Conservation (phyloP, 2,113 vertebrate genomes). For the Antechinus stuartii region DNA sequence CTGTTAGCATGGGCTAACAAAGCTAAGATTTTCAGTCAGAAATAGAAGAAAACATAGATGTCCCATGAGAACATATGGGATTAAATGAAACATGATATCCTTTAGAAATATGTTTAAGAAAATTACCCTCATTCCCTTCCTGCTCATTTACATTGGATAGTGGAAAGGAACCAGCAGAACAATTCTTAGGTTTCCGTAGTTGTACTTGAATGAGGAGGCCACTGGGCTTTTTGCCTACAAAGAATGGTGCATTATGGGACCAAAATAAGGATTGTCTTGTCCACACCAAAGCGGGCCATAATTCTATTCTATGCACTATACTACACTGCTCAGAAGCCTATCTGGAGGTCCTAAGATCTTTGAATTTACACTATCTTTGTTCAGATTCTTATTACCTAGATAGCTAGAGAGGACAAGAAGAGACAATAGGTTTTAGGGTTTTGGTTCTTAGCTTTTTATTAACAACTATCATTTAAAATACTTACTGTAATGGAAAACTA, state of each 20-base stretch:
- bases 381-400: background rate
- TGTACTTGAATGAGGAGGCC: background rate
- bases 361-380: background rate
- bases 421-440: background rate
- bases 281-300: background rate
- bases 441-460: constrained; percentile 28
- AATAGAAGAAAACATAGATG: background rate
- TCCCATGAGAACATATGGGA: background rate
- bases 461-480: constrained; percentile 13
- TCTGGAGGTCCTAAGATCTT: background rate
- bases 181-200: background rate
- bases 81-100: background rate
- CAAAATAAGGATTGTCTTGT: background rate
- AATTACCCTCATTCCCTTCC: background rate
- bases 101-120: background rate
- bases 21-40: background rate
- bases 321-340: background rate
- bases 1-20: background rate
- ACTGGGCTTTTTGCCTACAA: background rate
- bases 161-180: background rate
- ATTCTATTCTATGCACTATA: background rate
- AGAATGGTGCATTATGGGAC: background rate
- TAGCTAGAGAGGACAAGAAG: background rate
- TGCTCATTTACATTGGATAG: background rate
- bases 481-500: background rate